phyloP scores from a whole-genome alignment of 2,113 vertebrate species.

The Melanerpes aurifrons region DNA sequence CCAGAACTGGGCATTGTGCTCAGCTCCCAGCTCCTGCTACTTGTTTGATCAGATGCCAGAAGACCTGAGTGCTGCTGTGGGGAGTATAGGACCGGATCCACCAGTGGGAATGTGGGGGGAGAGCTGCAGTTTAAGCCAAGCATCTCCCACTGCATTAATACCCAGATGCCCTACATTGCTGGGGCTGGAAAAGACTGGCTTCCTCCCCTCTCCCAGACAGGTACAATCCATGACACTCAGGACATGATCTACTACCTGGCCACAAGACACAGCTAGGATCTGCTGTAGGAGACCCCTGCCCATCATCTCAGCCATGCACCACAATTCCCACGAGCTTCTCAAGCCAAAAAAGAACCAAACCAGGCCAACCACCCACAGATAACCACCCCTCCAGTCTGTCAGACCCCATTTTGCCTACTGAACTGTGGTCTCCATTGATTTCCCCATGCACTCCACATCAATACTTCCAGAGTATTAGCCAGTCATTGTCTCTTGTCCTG shows the following conservation, averaged over 20 bases:
- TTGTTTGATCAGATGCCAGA: rapidly evolving
- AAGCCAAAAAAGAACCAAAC: not conserved
- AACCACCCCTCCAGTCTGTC: not conserved
- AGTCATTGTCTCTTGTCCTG: not conserved
- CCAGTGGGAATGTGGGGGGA: not conserved
- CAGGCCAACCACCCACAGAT: not conserved
- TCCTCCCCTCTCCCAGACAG: not conserved
- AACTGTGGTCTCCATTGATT: rapidly evolving
- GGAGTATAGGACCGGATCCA: not conserved
- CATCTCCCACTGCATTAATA: not conserved
- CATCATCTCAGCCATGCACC: not conserved
- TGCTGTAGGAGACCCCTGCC: not conserved
- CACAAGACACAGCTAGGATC: not conserved
- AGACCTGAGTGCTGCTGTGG: rapidly evolving
- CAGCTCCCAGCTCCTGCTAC: not conserved
- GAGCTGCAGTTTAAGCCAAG: not conserved
- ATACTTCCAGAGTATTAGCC: not conserved
- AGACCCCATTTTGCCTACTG: not conserved
- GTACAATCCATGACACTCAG: not conserved
- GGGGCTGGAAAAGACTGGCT: not conserved
- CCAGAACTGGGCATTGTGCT: rapidly evolving
- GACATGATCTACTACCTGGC: not conserved
- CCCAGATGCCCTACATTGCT: not conserved
- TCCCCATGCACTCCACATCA: not conserved
- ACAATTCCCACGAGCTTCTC: not conserved